phyloP scores from a whole-genome alignment of 2,888 invertebrate genomes.

The Lasioglossum vierecki region DNA sequence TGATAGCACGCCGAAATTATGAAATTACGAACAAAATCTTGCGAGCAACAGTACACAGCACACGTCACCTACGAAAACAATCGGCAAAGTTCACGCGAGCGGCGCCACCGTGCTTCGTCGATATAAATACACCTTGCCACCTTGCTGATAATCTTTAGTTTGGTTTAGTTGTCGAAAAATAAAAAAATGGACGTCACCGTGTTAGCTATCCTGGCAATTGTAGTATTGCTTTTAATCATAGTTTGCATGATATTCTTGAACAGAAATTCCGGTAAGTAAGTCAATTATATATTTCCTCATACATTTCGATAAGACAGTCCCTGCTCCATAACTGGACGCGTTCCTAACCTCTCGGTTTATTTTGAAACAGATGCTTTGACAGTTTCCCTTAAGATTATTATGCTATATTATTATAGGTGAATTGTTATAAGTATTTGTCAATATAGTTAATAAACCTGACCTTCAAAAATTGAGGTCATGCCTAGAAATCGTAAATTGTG shows the following conservation, averaged over 20 bases:
- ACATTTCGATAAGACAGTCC: background rate
- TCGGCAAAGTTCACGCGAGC: constrained; percentile 37
- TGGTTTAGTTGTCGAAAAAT: background rate
- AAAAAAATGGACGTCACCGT: constrained; percentile 76
- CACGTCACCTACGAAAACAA: constrained; percentile 77
- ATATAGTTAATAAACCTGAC: no score
- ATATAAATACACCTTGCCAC: background rate
- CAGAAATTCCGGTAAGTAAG: constrained; percentile 71
- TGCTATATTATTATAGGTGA: no score
- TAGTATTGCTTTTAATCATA: constrained; percentile 71
- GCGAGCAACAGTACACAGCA: constrained; percentile 48
- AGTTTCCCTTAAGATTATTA: background rate
- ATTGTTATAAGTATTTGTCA: no score
- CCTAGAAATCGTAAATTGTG: background rate
- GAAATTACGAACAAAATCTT: constrained; percentile 28
- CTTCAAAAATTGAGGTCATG: background rate
- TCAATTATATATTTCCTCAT: background rate
- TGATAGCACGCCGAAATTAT: constrained; percentile 16
- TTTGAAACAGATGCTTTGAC: constrained; percentile 45
- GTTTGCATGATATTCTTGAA: constrained; percentile 70
- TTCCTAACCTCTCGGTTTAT: constrained; percentile 30
- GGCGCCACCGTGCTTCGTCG: constrained; percentile 54
- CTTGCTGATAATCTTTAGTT: constrained; percentile 24
- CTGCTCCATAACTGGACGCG: background rate
- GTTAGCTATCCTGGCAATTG: constrained; percentile 69